A percentile compares a stretch with the other conserved stretches of the same genome.
Evolutionary conservation across 2,113 vertebrate genomes (phyloP).

Genomic region (Aegotheles bennettii): DNA sequence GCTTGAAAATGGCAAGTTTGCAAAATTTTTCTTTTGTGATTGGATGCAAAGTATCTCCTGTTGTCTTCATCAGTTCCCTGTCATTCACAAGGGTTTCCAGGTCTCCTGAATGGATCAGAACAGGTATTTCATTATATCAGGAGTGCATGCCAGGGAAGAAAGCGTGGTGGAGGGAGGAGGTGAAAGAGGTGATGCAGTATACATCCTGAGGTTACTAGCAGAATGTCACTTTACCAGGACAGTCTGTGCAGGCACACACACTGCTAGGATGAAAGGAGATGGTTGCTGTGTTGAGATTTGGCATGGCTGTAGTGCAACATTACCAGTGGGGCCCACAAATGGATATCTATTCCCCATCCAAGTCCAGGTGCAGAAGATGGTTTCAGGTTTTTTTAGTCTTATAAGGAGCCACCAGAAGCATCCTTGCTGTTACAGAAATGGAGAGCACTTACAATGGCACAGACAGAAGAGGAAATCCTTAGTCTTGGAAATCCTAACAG

Average conservation of each 20-base stretch:
- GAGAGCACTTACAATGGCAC: background rate
- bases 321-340: accelerated
- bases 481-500: background rate
- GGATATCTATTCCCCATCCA: background rate
- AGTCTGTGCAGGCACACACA: background rate
- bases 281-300: background rate
- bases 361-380: background rate
- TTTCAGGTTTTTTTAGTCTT: background rate
- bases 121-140: background rate
- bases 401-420: background rate
- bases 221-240: background rate
- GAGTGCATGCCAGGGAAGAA: background rate
- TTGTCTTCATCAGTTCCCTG: background rate
- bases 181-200: background rate
- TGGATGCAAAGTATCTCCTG: background rate
- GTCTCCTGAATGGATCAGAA: background rate
- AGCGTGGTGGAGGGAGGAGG: background rate
- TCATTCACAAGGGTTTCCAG: background rate
- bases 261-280: background rate
- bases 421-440: background rate
- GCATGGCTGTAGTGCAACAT: background rate
- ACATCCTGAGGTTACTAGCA: background rate
- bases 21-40: background rate
- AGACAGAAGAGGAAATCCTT: background rate
- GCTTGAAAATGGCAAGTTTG: background rate